Percentiles rank a stretch among this genome's conserved stretches.
These are phyloP conservation scores for Perccottus glenii DNA, from an alignment of 2,113 vertebrate genomes.

Conservation along the genomic window DNA sequence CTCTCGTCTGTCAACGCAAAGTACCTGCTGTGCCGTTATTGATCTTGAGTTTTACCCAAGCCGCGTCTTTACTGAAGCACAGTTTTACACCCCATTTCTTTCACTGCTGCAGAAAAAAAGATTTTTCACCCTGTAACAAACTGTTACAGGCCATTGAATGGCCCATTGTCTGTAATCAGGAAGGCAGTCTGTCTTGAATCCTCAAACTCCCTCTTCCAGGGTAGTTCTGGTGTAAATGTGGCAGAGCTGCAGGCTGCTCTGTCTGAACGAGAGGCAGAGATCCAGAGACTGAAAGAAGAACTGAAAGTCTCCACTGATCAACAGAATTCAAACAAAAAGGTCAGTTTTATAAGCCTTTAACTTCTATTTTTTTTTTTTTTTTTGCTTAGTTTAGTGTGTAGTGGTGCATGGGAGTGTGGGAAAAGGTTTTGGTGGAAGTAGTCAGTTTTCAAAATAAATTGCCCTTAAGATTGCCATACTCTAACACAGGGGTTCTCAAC, in stretches of 20 bases:
- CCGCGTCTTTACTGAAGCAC: conserved; percentile 3
- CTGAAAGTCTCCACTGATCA: neutral
- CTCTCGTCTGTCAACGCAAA: conserved; percentile 5
- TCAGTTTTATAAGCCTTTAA: conserved; percentile 5
- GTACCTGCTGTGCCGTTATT: conserved; percentile 4
- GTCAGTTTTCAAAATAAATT: too few relatives aligned
- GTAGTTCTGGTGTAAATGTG: neutral
- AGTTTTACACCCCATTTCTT: neutral
- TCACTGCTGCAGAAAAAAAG: neutral
- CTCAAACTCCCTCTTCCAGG: conserved; percentile 33
- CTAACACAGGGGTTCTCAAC: too few relatives aligned
- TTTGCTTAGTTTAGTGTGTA: too few relatives aligned
- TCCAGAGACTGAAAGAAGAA: conserved; percentile 47
- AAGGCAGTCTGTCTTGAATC: neutral
- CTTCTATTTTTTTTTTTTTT: too few relatives aligned
- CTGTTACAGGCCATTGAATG: too few relatives aligned
- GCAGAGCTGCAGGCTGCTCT: conserved; percentile 49
- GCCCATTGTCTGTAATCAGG: too few relatives aligned
- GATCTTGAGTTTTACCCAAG: neutral
- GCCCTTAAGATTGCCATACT: too few relatives aligned
- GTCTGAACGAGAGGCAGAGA: conserved; percentile 53
- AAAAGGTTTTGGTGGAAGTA: too few relatives aligned
- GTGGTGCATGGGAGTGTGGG: too few relatives aligned
- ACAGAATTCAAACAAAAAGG: conserved; percentile 38
- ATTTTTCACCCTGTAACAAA: too few relatives aligned